Percentiles rank a stretch among this genome's conserved stretches.
Evolutionary conservation across 30 jellyfish, hydroid and myxozoan species (phyloP).

Genomic region (Sanderia malayensis): DNA sequence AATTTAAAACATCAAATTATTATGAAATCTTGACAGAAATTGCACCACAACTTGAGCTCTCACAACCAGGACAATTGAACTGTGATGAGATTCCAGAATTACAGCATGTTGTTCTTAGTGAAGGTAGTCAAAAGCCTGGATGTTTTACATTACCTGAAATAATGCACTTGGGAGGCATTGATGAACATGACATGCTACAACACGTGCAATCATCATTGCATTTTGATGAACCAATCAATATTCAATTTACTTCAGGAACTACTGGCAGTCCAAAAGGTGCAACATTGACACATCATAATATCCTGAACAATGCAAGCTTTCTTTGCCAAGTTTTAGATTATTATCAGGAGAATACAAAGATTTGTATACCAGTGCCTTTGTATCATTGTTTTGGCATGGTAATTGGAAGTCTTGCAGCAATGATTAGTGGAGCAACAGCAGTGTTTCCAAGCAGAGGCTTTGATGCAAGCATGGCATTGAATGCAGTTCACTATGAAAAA

Average conservation of each 20-base stretch:
- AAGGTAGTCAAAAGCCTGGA: conserved; percentile 57
- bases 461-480: conserved; percentile 56
- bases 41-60: conserved; percentile 53
- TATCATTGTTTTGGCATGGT: conserved; percentile 99
- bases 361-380: conserved; percentile 92
- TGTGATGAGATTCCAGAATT: conserved; percentile 41
- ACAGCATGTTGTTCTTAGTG: conserved; percentile 34
- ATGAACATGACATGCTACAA: conserved; percentile 19
- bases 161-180: conserved; percentile 41
- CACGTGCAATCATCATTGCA: conserved; percentile 33
- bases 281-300: conserved; percentile 78
- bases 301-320: conserved; percentile 73
- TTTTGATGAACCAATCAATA: conserved; percentile 86
- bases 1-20: conserved; percentile 66
- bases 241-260: conserved; percentile 99
- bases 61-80: conserved; percentile 54
- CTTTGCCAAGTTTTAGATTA: conserved; percentile 55
- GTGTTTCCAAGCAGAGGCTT: conserved; percentile 88
- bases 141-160: conserved; percentile 57
- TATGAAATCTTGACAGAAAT: conserved; percentile 52
- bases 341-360: conserved; percentile 47
- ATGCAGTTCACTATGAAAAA: conserved; percentile 73
- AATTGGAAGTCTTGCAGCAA: conserved; percentile 80
- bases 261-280: conserved; percentile 97
- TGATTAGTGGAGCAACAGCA: conserved; percentile 69